Conservation (phyloP, 2,113 vertebrate genomes). For the Indri indri region DNA sequence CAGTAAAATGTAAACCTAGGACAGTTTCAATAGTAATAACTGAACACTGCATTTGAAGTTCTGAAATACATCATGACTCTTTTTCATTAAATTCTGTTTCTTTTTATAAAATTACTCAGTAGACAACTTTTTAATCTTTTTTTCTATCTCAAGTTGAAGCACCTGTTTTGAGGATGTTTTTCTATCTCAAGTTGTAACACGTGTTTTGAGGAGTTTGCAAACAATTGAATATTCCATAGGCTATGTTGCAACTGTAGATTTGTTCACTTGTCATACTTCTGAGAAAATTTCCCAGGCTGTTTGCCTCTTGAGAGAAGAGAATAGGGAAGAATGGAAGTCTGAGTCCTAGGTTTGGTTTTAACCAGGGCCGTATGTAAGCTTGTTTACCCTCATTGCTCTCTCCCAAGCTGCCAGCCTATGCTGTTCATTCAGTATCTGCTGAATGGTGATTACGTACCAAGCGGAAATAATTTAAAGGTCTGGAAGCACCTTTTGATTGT, state of each 20-base stretch:
- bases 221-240: not conserved
- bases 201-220: not conserved
- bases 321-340: not conserved
- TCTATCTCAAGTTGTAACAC: not conserved
- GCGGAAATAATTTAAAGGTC: not conserved
- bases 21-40: not conserved
- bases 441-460: too few species aligned
- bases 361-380: not conserved
- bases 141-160: not conserved
- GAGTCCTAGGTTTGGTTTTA: not conserved
- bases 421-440: not conserved
- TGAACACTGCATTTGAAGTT: not conserved
- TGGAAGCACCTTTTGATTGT: not conserved
- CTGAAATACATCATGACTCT: not conserved
- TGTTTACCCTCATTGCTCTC: not conserved
- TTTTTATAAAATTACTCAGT: not conserved
- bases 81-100: not conserved
- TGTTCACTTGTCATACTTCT: not conserved
- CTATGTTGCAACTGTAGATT: not conserved
- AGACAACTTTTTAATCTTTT: not conserved
- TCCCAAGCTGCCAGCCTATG: not conserved
- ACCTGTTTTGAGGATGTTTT: not conserved
- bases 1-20: not conserved
- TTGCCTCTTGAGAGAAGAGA: not conserved
- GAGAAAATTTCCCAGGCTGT: not conserved